Conservation (phyloP, 1,140 invertebrate genomes). For the Diabrotica virgifera region DNA sequence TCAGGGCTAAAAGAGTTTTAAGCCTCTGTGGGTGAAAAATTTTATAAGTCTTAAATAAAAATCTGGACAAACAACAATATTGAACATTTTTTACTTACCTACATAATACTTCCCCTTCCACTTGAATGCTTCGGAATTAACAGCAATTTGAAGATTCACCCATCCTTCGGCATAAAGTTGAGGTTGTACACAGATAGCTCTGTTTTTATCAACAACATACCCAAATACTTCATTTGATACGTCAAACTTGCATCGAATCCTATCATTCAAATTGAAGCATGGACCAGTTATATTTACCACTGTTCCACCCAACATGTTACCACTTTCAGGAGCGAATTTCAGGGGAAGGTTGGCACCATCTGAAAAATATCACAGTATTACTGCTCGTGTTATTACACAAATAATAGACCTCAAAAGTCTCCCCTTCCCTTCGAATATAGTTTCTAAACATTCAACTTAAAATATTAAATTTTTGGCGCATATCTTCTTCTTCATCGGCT, state of each 20-base stretch:
- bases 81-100: slow-evolving; percentile 58
- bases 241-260: slow-evolving; percentile 80
- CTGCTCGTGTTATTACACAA: too few relatives aligned
- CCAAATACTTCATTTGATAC: slow-evolving; percentile 68
- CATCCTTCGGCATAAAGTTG: slow-evolving; percentile 88
- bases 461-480: too few relatives aligned
- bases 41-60: too few relatives aligned
- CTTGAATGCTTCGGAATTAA: slow-evolving; percentile 78
- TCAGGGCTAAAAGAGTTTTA: too few relatives aligned
- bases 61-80: neutral
- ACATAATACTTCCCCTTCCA: slow-evolving; percentile 93
- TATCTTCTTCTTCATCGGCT: too few relatives aligned
- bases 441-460: too few relatives aligned
- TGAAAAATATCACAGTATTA: slow-evolving; percentile 40
- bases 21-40: too few relatives aligned
- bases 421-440: too few relatives aligned
- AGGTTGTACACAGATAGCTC: slow-evolving; percentile 86
- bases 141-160: slow-evolving; percentile 81
- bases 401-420: too few relatives aligned
- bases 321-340: slow-evolving; percentile 88
- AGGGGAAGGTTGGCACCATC: slow-evolving; percentile 76
- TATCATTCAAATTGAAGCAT: slow-evolving; percentile 71
- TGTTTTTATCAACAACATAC: slow-evolving; percentile 71
- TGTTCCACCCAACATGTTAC: slow-evolving; percentile 93
- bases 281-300: slow-evolving; percentile 94